Base-by-base conservation (phyloP, 2,113 vertebrate genomes). In the Dicrurus megarhynchus region DNA sequence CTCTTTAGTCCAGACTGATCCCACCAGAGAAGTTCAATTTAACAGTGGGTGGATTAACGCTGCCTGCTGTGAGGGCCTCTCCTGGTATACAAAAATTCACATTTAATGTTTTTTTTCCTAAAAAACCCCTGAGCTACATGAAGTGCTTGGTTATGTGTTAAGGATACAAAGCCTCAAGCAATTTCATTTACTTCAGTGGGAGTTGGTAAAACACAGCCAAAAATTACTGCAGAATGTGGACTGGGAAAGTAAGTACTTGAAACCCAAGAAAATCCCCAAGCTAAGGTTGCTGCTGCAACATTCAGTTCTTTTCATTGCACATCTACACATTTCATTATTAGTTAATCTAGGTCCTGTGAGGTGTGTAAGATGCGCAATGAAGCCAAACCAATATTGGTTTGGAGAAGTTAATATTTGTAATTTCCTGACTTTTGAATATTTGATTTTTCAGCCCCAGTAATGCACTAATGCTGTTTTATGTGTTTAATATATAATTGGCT, bases 341-440 rank as follows among this genome's bases (percentile, higher is more conserved):
- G 57, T 91, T 94, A 87, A 90, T 96, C 85, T 84, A 35, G 82
- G 76, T 68, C 59, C 71, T 77, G 50, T 65, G 86, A 77, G 76
- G 68, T 86, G 76, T 84, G 88, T 57, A 87, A 88, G 88, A 79
- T 73, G 80, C 82, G 83, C 59, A 81, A 82, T 2, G 52, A 81
- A 90, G 95, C 93, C 96, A 96, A 94, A 50, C 37, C 3, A 7
- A 90, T 93, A 96, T 81, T 77, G 59, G 76, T 87, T 88, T 88
- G 86, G 95, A 94, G 75, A 81, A 68, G 39, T 41, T 63, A 64
- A 8, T 53, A 55, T 83, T 53, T 80, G 78, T 84, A 84, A 97
- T 95, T 96, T 96, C 96, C 95, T 94, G 95, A 83, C 75, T 91
- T 81, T 80, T 47, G 50, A 83, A 28, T 83, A 61, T 65, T 93